A percentile compares a stretch with the other conserved stretches of the same genome.
Conservation (phyloP, 2,888 invertebrate species). For the Microctonus aethiopoides region DNA sequence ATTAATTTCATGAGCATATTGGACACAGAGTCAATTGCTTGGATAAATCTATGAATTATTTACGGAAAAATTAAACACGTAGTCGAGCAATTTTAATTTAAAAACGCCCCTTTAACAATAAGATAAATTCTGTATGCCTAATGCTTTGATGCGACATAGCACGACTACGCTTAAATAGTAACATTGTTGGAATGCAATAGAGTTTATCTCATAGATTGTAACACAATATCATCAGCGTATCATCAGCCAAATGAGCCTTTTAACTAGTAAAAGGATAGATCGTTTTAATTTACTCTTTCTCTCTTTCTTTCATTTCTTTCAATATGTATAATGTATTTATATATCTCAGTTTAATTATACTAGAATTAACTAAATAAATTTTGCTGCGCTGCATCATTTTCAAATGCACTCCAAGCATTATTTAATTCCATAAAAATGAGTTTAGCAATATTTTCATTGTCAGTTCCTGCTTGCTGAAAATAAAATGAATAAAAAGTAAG, state of each 20-base stretch:
- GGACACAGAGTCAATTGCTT: neutral
- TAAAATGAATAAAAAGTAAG: neutral
- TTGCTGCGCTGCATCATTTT: conserved; percentile 85
- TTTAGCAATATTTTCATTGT: conserved; percentile 93
- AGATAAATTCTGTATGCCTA: conserved; percentile 3
- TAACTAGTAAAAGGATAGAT: conserved; percentile 30
- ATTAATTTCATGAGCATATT: neutral
- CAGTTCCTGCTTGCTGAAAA: conserved; percentile 88
- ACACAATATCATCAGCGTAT: conserved; percentile 41
- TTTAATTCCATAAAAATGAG: conserved; percentile 98
- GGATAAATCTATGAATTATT: neutral
- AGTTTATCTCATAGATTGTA: conserved; percentile 45
- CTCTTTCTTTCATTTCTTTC: neutral
- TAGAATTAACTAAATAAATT: conserved; percentile 73
- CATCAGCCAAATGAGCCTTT: conserved; percentile 40
- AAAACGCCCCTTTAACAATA: neutral
- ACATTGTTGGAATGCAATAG: conserved; percentile 43
- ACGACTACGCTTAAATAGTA: conserved; percentile 41
- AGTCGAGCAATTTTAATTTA: neutral
- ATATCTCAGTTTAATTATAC: conserved; percentile 17
- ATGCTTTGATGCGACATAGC: conserved; percentile 26
- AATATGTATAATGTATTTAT: conserved; percentile 16
- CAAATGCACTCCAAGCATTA: conserved; percentile 98
- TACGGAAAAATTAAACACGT: neutral
- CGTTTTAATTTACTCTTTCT: neutral